Evolutionary conservation across 2,888 invertebrate genomes (phyloP).

Genomic region (Venusia cambrica): DNA sequence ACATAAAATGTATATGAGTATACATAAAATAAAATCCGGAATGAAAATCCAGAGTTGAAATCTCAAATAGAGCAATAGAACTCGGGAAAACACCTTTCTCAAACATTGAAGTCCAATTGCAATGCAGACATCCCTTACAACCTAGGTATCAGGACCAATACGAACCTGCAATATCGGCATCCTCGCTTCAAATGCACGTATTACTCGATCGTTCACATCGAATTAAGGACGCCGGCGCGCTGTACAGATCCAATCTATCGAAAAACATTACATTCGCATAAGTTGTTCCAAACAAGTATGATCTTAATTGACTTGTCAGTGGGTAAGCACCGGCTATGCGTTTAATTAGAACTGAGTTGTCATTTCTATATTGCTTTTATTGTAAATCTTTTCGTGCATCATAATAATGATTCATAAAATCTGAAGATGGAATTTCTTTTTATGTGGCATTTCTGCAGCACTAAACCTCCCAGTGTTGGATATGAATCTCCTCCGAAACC

Average conservation of each 20-base stretch:
- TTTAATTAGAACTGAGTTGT: conserved; percentile 41
- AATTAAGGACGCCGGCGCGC: conserved; percentile 41
- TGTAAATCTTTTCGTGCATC: conserved; percentile 22
- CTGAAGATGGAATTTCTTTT: too few relatives aligned
- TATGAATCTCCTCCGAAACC: too few relatives aligned
- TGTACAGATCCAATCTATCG: conserved; percentile 45
- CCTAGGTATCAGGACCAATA: not conserved
- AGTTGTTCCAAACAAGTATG: conserved; percentile 33
- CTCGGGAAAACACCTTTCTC: too few relatives aligned
- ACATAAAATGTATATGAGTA: too few relatives aligned
- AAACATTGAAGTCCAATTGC: too few relatives aligned
- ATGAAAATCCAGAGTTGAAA: too few relatives aligned
- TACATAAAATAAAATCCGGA: too few relatives aligned
- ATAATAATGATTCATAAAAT: too few relatives aligned
- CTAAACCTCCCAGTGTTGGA: too few relatives aligned
- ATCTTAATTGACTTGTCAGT: conserved; percentile 30
- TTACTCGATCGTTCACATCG: conserved; percentile 15
- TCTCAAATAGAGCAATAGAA: too few relatives aligned
- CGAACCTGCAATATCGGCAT: not conserved
- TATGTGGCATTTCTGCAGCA: too few relatives aligned
- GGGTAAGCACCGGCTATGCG: conserved; percentile 24
- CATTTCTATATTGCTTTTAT: conserved; percentile 39
- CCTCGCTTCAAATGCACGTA: not conserved
- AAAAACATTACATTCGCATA: conserved; percentile 43
- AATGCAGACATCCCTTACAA: too few relatives aligned